A percentile compares a stretch with the other conserved stretches of the same genome.
Evolutionary conservation across 2,113 vertebrate genomes (phyloP).

Genomic region (Oostethus manadensis): DNA sequence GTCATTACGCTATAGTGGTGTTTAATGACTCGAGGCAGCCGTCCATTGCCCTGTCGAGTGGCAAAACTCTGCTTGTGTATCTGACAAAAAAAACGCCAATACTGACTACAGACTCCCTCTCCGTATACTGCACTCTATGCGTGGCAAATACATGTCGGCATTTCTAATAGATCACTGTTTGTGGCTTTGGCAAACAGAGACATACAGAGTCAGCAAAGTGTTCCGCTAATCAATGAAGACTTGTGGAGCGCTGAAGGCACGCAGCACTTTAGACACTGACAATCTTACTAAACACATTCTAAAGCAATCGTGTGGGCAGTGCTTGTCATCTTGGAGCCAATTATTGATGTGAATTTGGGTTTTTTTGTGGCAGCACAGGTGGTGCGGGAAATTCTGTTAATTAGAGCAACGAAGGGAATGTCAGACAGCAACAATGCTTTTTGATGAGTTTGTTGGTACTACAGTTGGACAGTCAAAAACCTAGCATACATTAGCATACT

Average conservation of each 20-base stretch:
- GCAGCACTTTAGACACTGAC: conserved; percentile 6
- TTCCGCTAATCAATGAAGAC: conserved; percentile 34
- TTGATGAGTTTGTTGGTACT: too few relatives aligned
- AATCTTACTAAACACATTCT: conserved; percentile 7
- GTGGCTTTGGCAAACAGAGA: conserved; percentile 29
- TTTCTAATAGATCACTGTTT: conserved; percentile 41
- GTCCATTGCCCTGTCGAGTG: not conserved
- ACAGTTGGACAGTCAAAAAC: too few relatives aligned
- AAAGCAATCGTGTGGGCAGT: conserved; percentile 12
- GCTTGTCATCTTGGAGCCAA: conserved; percentile 11
- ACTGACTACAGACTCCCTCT: conserved; percentile 11
- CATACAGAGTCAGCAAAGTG: conserved; percentile 24
- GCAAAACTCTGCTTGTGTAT: not conserved
- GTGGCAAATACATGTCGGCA: conserved; percentile 18
- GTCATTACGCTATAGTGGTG: not conserved
- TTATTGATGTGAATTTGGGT: conserved; percentile 14
- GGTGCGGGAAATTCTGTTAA: not conserved
- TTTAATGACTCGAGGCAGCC: not conserved
- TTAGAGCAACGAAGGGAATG: not conserved
- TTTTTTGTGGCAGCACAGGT: not conserved
- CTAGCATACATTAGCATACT: too few relatives aligned
- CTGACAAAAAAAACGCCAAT: not conserved
- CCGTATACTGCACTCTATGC: not conserved
- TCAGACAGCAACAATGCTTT: not conserved
- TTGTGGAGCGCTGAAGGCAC: conserved; percentile 4